Conservation (phyloP, 2,888 invertebrate genomes). For the Trissoscelio sp. region DNA sequence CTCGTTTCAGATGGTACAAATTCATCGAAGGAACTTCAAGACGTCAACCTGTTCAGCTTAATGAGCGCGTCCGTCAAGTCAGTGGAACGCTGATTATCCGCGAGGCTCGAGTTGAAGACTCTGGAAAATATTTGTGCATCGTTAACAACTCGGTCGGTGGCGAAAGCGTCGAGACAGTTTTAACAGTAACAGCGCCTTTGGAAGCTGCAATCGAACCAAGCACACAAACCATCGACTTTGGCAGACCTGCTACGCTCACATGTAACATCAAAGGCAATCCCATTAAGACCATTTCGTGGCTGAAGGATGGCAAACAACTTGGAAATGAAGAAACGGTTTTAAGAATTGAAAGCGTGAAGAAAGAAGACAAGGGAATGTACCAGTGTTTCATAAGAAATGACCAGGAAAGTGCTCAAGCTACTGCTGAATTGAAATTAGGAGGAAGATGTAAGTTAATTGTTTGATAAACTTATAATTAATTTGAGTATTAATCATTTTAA, state of each 20-base stretch:
- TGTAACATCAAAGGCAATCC: slow-evolving; percentile 96
- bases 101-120: slow-evolving; percentile 95
- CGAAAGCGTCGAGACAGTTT: slow-evolving; percentile 95
- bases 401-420: slow-evolving; percentile 96
- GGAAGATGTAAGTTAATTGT: slow-evolving; percentile 88
- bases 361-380: slow-evolving; percentile 98
- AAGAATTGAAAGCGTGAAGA: slow-evolving; percentile 94
- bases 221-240: slow-evolving; percentile 96
- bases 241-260: slow-evolving; percentile 95
- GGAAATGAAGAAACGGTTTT: slow-evolving; percentile 92
- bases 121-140: slow-evolving; percentile 96
- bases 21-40: slow-evolving; percentile 94
- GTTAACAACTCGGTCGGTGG: slow-evolving; percentile 98
- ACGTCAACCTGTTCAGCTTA: slow-evolving; percentile 94
- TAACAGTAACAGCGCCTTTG: slow-evolving; percentile 96
- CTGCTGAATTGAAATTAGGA: slow-evolving; percentile 95
- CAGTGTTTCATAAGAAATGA: slow-evolving; percentile 97
- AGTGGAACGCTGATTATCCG: slow-evolving; percentile 97
- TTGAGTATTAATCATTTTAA: no score
- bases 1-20: slow-evolving; percentile 96
- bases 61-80: slow-evolving; percentile 95
- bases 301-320: slow-evolving; percentile 95
- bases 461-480: no score
- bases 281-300: slow-evolving; percentile 95
- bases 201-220: slow-evolving; percentile 95